Evolutionary conservation across 2,797 vertebrate genomes (phyloP).

Genomic region (Macroramphosus scolopax): DNA sequence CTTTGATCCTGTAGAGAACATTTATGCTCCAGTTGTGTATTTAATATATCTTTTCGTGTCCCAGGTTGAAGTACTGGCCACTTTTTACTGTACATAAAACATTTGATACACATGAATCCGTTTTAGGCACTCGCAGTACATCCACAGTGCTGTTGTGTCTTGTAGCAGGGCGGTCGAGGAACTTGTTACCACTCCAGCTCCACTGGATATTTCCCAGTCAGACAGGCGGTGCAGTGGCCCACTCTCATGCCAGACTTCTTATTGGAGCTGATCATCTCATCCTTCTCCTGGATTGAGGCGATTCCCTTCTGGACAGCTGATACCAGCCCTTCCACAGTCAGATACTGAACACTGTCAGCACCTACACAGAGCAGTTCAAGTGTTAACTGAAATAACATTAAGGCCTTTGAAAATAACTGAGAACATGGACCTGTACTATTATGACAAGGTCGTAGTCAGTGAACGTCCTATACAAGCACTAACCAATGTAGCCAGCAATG

Average conservation of each 20-base stretch:
- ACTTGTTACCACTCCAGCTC: slow-evolving; percentile 93
- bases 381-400: no score
- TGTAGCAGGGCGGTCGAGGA: no score
- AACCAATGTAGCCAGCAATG: slow-evolving; percentile 93
- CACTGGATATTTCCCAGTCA: slow-evolving; percentile 94
- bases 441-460: no score
- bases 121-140: background rate
- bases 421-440: no score
- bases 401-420: no score
- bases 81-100: slow-evolving; percentile 5
- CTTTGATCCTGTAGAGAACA: no score
- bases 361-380: slow-evolving; percentile 68
- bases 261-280: slow-evolving; percentile 66
- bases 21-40: background rate
- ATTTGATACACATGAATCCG: background rate
- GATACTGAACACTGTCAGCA: slow-evolving; percentile 92
- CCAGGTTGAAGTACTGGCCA: background rate
- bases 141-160: background rate
- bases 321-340: slow-evolving; percentile 92
- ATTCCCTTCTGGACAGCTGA: slow-evolving; percentile 89
- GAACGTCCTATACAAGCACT: no score
- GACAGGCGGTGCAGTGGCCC: slow-evolving; percentile 93
- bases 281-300: slow-evolving; percentile 69
- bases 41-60: background rate
- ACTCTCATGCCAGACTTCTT: slow-evolving; percentile 62